A percentile compares a stretch with the other conserved stretches of the same genome.
These are phyloP conservation scores for Ooceraea biroi DNA, from an alignment of 1,140 invertebrate genomes.

Conservation along the genomic window DNA sequence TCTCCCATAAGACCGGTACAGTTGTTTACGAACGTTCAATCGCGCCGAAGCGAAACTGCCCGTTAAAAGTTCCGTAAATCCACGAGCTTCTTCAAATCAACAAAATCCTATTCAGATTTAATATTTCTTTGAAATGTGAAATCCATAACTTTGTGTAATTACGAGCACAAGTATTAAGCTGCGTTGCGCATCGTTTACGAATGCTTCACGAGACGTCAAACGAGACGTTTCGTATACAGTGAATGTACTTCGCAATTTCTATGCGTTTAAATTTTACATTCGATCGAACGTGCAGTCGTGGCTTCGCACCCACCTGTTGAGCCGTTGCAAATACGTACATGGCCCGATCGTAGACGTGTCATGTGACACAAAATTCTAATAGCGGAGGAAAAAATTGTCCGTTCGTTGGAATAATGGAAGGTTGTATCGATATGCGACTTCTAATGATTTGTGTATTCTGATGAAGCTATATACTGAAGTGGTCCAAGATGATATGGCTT, in stretches of 20 bases:
- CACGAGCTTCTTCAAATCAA: background rate
- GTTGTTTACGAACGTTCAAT: background rate
- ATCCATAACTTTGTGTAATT: constrained; percentile 17
- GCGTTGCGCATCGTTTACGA: too few species aligned
- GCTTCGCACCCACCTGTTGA: background rate
- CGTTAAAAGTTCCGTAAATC: background rate
- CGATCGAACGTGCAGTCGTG: background rate
- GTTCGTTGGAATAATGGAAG: background rate
- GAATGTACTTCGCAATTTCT: background rate
- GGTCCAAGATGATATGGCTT: constrained; percentile 46
- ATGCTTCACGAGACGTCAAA: too few species aligned
- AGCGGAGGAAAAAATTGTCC: background rate
- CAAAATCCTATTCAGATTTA: background rate
- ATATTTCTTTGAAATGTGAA: too few species aligned
- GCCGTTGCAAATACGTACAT: background rate
- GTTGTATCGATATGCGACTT: background rate
- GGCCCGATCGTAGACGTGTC: background rate
- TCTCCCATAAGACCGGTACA: background rate
- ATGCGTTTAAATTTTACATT: background rate
- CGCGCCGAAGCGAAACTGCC: background rate
- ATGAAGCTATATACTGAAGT: background rate
- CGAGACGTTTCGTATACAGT: background rate
- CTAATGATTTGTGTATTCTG: background rate
- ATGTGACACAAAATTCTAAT: background rate
- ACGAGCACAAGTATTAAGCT: background rate